Conservation (phyloP, 2,797 vertebrate genomes). For the Bryconaethiops microstoma region DNA sequence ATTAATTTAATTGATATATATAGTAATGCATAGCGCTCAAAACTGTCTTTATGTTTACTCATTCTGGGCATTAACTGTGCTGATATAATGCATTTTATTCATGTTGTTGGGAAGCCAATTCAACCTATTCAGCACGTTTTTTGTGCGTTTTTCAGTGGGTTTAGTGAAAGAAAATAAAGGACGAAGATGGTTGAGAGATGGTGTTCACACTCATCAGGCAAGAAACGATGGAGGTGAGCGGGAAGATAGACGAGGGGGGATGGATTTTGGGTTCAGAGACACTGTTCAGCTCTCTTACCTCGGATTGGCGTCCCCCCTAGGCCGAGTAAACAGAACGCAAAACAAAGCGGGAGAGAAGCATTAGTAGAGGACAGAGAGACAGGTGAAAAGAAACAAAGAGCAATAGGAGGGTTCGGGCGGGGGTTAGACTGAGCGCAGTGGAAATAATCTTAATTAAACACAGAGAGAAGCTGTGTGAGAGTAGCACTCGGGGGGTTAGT, state of each 20-base stretch:
- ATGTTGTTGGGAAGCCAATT: too few species aligned
- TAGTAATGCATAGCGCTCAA: too few species aligned
- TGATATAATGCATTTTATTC: too few species aligned
- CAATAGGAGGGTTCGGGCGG: conserved; percentile 47
- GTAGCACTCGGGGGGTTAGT: conserved; percentile 13
- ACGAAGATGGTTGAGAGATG: not conserved
- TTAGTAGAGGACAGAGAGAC: conserved; percentile 53
- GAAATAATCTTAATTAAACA: conserved; percentile 54
- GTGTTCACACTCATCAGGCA: conserved; percentile 12
- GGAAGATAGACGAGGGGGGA: conserved; percentile 40
- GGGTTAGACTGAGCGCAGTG: conserved; percentile 54
- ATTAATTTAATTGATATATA: too few species aligned
- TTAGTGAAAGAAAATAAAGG: not conserved
- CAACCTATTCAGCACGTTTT: too few species aligned
- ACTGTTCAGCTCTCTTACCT: conserved; percentile 78
- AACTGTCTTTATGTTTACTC: too few species aligned
- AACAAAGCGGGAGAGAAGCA: conserved; percentile 73
- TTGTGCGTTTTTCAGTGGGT: not conserved
- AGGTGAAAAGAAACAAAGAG: conserved; percentile 40
- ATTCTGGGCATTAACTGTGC: too few species aligned
- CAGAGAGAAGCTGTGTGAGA: conserved; percentile 44
- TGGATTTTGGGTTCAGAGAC: conserved; percentile 52
- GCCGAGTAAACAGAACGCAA: conserved; percentile 75
- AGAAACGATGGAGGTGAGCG: conserved; percentile 6
- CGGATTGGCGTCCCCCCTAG: conserved; percentile 82